Evolutionary conservation across 2,797 vertebrate genomes (phyloP).

Genomic region (Hypotaenidia philippensis): DNA sequence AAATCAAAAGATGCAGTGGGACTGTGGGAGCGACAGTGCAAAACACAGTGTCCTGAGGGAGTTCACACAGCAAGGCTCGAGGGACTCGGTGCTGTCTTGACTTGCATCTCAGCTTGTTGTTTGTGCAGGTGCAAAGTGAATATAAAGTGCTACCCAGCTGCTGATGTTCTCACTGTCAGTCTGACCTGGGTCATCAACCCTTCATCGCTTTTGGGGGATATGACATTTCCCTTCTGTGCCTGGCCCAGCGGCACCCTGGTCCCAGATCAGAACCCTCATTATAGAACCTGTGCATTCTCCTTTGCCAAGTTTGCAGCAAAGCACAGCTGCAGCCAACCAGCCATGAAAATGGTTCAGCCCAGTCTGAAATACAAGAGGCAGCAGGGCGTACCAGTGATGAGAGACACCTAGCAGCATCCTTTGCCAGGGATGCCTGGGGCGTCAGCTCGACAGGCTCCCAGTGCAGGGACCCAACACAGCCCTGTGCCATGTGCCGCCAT

Average conservation of each 20-base stretch:
- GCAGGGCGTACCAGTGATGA: accelerated
- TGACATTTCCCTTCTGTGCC: not conserved
- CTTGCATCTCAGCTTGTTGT: not conserved
- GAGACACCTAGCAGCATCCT: accelerated
- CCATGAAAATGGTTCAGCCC: not conserved
- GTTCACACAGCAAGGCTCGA: accelerated
- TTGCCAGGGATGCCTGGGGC: not conserved
- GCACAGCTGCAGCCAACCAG: not conserved
- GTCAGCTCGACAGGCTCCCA: not conserved
- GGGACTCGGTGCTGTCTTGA: not conserved
- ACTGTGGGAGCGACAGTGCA: accelerated
- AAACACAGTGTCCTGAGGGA: not conserved
- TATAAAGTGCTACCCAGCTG: not conserved
- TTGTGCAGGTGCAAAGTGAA: not conserved
- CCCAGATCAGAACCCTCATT: not conserved
- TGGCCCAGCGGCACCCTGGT: not conserved
- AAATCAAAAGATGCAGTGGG: not conserved
- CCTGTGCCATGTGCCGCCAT: accelerated
- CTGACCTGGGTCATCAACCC: not conserved
- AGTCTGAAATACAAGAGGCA: accelerated
- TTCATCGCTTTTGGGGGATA: not conserved
- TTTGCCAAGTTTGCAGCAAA: not conserved
- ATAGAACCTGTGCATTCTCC: accelerated
- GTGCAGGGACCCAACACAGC: not conserved
- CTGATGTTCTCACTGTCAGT: not conserved